Evolutionary conservation across 2,888 invertebrate genomes (phyloP).

Genomic region (Ormia ochracea): DNA sequence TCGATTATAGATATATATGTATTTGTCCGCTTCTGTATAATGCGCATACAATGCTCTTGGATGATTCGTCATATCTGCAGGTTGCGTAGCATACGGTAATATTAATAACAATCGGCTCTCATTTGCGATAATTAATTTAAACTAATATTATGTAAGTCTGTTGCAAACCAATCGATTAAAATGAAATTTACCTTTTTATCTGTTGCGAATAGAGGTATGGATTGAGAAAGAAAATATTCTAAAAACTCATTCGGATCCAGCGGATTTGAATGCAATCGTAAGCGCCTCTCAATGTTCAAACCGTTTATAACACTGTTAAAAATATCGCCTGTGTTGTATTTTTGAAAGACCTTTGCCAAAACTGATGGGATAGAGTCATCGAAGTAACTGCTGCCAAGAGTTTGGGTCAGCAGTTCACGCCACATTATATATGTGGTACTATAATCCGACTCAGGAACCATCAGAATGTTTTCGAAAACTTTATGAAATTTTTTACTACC

Average conservation of each 20-base stretch:
- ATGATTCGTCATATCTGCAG: too few relatives aligned
- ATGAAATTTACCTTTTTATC: constrained; percentile 67
- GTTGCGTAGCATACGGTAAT: too few relatives aligned
- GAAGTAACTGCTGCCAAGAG: constrained; percentile 64
- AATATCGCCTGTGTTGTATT: constrained; percentile 75
- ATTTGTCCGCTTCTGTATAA: too few relatives aligned
- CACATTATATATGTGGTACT: constrained; percentile 72
- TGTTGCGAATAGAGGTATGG: constrained; percentile 68
- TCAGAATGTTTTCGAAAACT: constrained; percentile 71
- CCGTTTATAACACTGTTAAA: constrained; percentile 67
- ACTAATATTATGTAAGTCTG: background rate
- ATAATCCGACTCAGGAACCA: constrained; percentile 74
- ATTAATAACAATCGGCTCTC: too few relatives aligned
- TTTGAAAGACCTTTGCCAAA: constrained; percentile 71
- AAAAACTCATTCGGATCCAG: constrained; percentile 71
- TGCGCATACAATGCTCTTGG: too few relatives aligned
- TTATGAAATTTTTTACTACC: constrained; percentile 71
- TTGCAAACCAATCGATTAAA: background rate
- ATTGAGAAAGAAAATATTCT: constrained; percentile 67
- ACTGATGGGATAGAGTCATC: constrained; percentile 68
- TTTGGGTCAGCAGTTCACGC: constrained; percentile 69
- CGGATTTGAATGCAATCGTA: constrained; percentile 66
- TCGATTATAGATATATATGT: too few relatives aligned
- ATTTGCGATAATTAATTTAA: too few relatives aligned
- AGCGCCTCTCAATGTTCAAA: constrained; percentile 68